These are phyloP conservation scores for Eurystomus glaucurus DNA, from an alignment of 2,797 vertebrate genomes.

Conservation along the genomic window DNA sequence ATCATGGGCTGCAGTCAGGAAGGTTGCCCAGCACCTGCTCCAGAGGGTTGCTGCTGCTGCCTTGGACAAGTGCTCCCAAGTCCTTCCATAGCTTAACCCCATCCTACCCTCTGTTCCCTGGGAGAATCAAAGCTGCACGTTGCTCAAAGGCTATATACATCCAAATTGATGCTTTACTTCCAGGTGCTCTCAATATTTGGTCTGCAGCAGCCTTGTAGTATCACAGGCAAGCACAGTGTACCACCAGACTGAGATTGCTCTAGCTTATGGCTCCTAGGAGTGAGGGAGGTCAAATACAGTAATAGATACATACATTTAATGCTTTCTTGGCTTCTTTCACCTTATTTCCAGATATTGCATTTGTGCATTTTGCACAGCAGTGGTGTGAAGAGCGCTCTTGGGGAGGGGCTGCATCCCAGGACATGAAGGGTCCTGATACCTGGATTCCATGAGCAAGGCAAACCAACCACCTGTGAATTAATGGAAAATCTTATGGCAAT, in stretches of 20 bases:
- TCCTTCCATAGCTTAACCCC: background rate
- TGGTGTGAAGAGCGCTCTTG: background rate
- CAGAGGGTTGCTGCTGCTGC: background rate
- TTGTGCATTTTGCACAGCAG: background rate
- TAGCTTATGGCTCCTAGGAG: background rate
- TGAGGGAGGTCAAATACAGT: background rate
- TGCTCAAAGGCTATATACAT: rapidly evolving
- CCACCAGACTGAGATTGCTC: background rate
- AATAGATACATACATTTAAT: background rate
- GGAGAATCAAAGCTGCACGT: background rate
- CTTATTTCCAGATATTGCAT: background rate
- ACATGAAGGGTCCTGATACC: background rate
- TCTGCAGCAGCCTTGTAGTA: rapidly evolving
- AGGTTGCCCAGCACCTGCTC: background rate
- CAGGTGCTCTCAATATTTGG: background rate
- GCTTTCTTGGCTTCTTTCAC: background rate
- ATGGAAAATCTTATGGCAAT: background rate
- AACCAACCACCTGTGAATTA: background rate
- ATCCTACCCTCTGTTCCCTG: background rate
- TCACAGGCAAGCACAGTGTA: background rate
- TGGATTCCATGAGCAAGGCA: background rate
- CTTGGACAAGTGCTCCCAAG: background rate
- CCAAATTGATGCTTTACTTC: background rate
- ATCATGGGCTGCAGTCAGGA: background rate
- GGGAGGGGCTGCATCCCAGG: background rate